Evolutionary conservation across 2,113 vertebrate species (phyloP), one percentile per base, ranked within the genome.

Genomic region (Ibidorhyncha struthersii): DNA sequence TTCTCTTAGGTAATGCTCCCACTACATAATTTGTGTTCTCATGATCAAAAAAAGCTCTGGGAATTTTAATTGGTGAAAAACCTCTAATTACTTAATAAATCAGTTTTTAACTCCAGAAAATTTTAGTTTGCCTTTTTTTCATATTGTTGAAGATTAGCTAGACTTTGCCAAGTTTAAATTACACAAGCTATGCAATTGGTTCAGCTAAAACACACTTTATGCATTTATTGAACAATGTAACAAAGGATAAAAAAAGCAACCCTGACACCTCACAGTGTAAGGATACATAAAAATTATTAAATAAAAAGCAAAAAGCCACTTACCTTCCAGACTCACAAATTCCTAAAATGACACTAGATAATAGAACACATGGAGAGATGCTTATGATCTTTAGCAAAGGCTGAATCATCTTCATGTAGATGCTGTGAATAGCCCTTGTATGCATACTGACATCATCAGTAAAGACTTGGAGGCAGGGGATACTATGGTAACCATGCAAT

Each of bases 401-500:
- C 95, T 98, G 98, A 99, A 96, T 98, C 98, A 98, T 97, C 93
- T 96, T 95, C 86, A 94, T 50, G 80, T 90, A 98, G 95, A 98
- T 86, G 94, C 98, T 97, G 93, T 62, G 97, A 98, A 97, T 96
- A 98, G 98, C 95, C 96, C 96, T 93, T 98, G 97, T 97, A 97
- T 97, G 97, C 98, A 97, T 95, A 96, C 97, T 99, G 98, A 99
- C 98, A 98, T 98, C 98, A 99, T 97, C 98, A 98, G 96, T 93
- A 95, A 97, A 98, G 98, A 98, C 93, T 96, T 96, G 61, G 93
- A 97, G 94, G 96, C 96, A 98, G 96, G 97, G 97, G 99, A 98
- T 99, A 97, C 99, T 98, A 99, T 99, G 98, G 99, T 98, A 99
- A 99, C 98, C 96, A 95, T 26, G 94, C 96, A 97, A 94, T 96